These are phyloP conservation scores for Onychomys torridus DNA, from an alignment of 2,797 vertebrate genomes.

Conservation along the genomic window DNA sequence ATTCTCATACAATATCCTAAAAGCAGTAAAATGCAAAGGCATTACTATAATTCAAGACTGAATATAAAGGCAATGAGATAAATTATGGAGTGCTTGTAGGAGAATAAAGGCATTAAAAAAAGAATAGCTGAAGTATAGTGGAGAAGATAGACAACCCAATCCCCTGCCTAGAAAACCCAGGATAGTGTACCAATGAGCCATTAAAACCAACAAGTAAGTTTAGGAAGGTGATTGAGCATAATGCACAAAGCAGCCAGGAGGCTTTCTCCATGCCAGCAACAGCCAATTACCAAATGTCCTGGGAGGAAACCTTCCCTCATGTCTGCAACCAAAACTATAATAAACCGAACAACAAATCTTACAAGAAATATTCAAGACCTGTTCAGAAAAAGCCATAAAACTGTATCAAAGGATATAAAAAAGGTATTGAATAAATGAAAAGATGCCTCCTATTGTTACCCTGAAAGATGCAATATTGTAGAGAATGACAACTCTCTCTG, in stretches of 20 bases:
- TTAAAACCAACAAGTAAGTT: slow-evolving; percentile 46
- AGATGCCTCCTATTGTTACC: background rate
- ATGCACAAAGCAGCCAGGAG: background rate
- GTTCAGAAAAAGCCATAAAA: slow-evolving; percentile 58
- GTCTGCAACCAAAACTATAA: slow-evolving; percentile 58
- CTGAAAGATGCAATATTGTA: slow-evolving; percentile 22
- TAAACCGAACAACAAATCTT: slow-evolving; percentile 46
- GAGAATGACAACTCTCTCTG: slow-evolving; percentile 16
- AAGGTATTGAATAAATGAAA: slow-evolving; percentile 37
- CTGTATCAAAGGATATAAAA: slow-evolving; percentile 54
- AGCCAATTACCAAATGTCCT: slow-evolving; percentile 61
- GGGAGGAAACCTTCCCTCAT: slow-evolving; percentile 43
- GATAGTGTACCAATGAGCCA: background rate
- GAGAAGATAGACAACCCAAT: slow-evolving; percentile 32
- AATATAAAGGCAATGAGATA: slow-evolving; percentile 66
- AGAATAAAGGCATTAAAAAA: slow-evolving; percentile 27
- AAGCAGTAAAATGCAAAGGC: slow-evolving; percentile 64
- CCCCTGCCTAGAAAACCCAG: slow-evolving; percentile 38
- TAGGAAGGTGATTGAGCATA: slow-evolving; percentile 24
- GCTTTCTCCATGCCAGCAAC: background rate
- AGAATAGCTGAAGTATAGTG: slow-evolving; percentile 29
- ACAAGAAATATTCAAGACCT: slow-evolving; percentile 30
- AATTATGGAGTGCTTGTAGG: slow-evolving; percentile 39
- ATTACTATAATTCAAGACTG: slow-evolving; percentile 55
- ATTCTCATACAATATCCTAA: slow-evolving; percentile 59